Conservation (phyloP, 1,140 invertebrate species). For the Stenopsyche tienmushanensis region DNA sequence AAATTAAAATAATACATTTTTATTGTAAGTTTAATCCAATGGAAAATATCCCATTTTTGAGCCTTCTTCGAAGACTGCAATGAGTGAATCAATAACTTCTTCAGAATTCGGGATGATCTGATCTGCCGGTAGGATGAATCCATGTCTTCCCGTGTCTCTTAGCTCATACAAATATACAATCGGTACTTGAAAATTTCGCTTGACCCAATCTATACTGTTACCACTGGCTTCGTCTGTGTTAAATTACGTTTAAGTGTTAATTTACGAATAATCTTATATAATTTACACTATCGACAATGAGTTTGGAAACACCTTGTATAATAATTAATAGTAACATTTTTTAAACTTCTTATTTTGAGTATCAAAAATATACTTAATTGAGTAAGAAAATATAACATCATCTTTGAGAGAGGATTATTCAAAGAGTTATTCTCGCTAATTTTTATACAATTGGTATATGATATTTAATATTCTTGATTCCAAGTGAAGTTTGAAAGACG, state of each 20-base stretch:
- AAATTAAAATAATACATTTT: too few relatives aligned
- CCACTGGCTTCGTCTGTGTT: conserved; percentile 58
- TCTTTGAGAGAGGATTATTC: background rate
- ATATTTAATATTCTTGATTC: too few relatives aligned
- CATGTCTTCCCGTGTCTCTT: conserved; percentile 69
- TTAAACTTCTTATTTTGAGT: too few relatives aligned
- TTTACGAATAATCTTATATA: too few relatives aligned
- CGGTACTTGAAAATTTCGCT: conserved; percentile 62
- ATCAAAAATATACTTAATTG: conserved; percentile 1
- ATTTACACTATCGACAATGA: too few relatives aligned
- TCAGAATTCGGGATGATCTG: conserved; percentile 72
- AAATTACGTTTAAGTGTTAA: too few relatives aligned
- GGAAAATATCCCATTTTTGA: conserved; percentile 48
- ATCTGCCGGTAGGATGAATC: conserved; percentile 73
- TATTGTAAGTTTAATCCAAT: conserved; percentile 15
- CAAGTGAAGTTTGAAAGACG: too few relatives aligned
- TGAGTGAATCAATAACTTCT: conserved; percentile 67
- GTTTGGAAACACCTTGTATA: too few relatives aligned
- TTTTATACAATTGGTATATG: too few relatives aligned
- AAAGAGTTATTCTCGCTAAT: too few relatives aligned
- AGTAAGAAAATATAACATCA: background rate
- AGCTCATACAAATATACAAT: conserved; percentile 70
- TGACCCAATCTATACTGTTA: conserved; percentile 73
- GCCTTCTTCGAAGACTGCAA: conserved; percentile 62
- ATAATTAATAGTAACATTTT: too few relatives aligned